Evolutionary conservation across 2,888 invertebrate species (phyloP).

Genomic region (Archips xylosteana): DNA sequence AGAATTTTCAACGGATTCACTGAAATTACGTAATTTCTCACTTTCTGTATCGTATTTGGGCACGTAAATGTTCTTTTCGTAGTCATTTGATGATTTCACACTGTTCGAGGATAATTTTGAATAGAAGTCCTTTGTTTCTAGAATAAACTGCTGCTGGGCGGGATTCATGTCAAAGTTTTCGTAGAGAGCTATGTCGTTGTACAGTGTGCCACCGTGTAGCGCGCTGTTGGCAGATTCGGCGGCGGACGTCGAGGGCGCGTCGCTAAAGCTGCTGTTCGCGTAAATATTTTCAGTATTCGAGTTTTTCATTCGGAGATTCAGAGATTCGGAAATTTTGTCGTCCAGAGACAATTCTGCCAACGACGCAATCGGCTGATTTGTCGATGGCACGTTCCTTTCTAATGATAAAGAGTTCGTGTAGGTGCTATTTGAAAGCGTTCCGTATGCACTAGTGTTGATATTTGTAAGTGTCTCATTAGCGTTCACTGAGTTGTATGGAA

Average conservation of each 20-base stretch:
- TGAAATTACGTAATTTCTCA: conserved; percentile 74
- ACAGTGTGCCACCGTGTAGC: conserved; percentile 50
- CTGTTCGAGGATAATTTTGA: conserved; percentile 71
- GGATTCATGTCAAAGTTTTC: conserved; percentile 70
- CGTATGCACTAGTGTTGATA: conserved; percentile 50
- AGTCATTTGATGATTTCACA: conserved; percentile 60
- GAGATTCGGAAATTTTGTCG: conserved; percentile 79
- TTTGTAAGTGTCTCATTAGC: conserved; percentile 10
- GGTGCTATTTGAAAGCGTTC: conserved; percentile 53
- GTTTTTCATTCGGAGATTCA: conserved; percentile 78
- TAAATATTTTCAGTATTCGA: conserved; percentile 70
- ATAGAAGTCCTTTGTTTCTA: conserved; percentile 79
- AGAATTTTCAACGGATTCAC: conserved; percentile 72
- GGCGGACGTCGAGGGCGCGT: conserved; percentile 55
- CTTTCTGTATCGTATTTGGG: conserved; percentile 72
- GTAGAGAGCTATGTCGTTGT: conserved; percentile 71
- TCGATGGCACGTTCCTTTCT: conserved; percentile 54
- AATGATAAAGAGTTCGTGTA: conserved; percentile 60
- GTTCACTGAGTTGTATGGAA: conserved; percentile 33
- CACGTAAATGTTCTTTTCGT: conserved; percentile 79
- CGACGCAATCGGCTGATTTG: conserved; percentile 51
- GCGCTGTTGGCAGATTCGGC: conserved; percentile 44
- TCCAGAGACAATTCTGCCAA: conserved; percentile 75
- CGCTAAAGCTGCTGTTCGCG: conserved; percentile 57
- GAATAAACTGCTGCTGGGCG: conserved; percentile 68